Conservation (phyloP, 1,140 invertebrate species). For the Acromyrmex heyeri region DNA sequence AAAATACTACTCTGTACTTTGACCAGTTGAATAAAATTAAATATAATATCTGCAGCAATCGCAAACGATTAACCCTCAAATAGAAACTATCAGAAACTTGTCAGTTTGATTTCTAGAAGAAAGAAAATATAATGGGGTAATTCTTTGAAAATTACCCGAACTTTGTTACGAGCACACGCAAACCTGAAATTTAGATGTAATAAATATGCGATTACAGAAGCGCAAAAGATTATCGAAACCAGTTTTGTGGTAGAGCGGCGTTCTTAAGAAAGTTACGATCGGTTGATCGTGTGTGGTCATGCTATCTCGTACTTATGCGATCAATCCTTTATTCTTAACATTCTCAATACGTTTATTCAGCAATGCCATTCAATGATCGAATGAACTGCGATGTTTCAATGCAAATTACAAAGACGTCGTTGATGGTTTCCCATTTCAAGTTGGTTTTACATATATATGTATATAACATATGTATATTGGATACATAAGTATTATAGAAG, state of each 20-base stretch:
- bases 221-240: slow-evolving; percentile 1
- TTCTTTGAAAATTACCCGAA: slow-evolving; percentile 13
- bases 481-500: no score
- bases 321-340: slow-evolving; percentile 6
- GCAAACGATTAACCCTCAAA: not conserved
- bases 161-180: slow-evolving; percentile 26
- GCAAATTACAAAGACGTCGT: not conserved
- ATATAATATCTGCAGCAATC: not conserved
- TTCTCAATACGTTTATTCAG: not conserved
- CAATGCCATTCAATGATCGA: not conserved
- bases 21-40: slow-evolving; percentile 22
- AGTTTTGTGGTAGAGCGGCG: not conserved
- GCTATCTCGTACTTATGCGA: slow-evolving; percentile 29
- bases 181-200: slow-evolving; percentile 45
- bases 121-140: slow-evolving; percentile 7
- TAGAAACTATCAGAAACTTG: not conserved
- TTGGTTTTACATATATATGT: no score
- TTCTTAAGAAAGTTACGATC: slow-evolving; percentile 16
- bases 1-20: not conserved
- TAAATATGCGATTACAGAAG: slow-evolving; percentile 23
- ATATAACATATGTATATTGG: no score
- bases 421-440: no score
- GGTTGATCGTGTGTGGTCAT: slow-evolving; percentile 14
- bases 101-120: slow-evolving; percentile 3
- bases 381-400: not conserved